Conservation (phyloP, 2,888 invertebrate genomes). For the Vesta saturnalis region DNA sequence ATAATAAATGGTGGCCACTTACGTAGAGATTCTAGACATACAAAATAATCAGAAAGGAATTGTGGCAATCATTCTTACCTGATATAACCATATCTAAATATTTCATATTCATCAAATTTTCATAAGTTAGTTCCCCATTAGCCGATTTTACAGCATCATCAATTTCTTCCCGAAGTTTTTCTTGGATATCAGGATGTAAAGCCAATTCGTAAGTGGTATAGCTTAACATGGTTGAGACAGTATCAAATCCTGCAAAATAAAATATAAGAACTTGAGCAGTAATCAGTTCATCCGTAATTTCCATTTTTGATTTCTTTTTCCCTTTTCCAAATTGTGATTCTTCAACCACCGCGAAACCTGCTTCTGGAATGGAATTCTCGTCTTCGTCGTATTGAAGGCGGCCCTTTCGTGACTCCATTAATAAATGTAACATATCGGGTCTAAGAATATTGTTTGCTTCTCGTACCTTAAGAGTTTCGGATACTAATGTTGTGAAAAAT, state of each 20-base stretch:
- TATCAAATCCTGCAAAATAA: conserved; percentile 8
- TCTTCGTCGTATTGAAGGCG: too few relatives aligned
- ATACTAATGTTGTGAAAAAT: too few relatives aligned
- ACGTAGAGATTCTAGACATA: conserved; percentile 43
- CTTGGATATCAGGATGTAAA: conserved; percentile 9
- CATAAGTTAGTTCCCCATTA: neutral
- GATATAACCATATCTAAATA: conserved; percentile 7
- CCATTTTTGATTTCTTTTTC: too few relatives aligned
- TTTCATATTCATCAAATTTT: neutral
- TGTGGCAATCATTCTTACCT: too few relatives aligned
- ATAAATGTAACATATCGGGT: too few relatives aligned
- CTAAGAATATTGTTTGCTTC: too few relatives aligned
- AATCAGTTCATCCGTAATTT: too few relatives aligned
- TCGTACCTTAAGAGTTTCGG: too few relatives aligned
- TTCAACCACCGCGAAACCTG: too few relatives aligned
- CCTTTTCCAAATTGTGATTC: too few relatives aligned
- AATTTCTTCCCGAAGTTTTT: neutral
- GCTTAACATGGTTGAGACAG: conserved; percentile 1
- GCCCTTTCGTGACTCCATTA: too few relatives aligned
- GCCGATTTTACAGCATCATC: neutral
- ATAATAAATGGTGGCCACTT: neutral
- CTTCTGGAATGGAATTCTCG: too few relatives aligned
- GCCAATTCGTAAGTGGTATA: conserved; percentile 9
- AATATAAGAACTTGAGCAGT: conserved; percentile 2
- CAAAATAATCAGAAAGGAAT: neutral